Evolutionary conservation across 1,140 invertebrate genomes (phyloP).

Genomic region (Phthorimaea operculella): DNA sequence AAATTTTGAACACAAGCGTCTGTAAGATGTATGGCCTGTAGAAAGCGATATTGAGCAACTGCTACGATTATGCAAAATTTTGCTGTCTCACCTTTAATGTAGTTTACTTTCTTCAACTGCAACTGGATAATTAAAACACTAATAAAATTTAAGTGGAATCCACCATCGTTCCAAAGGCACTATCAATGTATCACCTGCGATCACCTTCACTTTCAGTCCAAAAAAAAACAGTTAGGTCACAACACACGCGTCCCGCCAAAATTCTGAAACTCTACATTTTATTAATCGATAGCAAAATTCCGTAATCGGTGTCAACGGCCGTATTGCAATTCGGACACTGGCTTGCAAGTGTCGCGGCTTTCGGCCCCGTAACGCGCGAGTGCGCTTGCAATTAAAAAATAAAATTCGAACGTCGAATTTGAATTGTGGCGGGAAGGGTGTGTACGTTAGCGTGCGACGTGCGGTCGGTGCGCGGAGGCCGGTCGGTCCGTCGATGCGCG

Average conservation of each 20-base stretch:
- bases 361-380: slow-evolving; percentile 42
- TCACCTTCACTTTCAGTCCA: slow-evolving; percentile 38
- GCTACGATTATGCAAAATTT: slow-evolving; percentile 34
- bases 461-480: slow-evolving; percentile 44
- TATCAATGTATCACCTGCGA: slow-evolving; percentile 35
- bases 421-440: slow-evolving; percentile 58
- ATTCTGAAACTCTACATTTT: slow-evolving; percentile 37
- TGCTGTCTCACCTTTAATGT: slow-evolving; percentile 28
- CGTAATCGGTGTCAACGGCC: slow-evolving; percentile 53
- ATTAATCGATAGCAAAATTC: slow-evolving; percentile 27
- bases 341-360: slow-evolving; percentile 40
- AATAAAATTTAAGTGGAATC: slow-evolving; percentile 48
- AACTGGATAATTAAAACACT: slow-evolving; percentile 31
- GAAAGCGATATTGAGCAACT: slow-evolving; percentile 58
- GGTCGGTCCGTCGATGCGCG: slow-evolving; percentile 53
- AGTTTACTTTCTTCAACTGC: slow-evolving; percentile 15
- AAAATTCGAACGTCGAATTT: slow-evolving; percentile 40
- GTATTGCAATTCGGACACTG: slow-evolving; percentile 53
- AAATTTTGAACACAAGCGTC: slow-evolving; percentile 18
- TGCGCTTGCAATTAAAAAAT: slow-evolving; percentile 43
- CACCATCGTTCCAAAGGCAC: slow-evolving; percentile 58
- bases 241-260: slow-evolving; percentile 51
- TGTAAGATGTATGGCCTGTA: slow-evolving; percentile 30
- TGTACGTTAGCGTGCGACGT: slow-evolving; percentile 48
- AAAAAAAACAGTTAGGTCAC: slow-evolving; percentile 34